Evolutionary conservation across 2,113 vertebrate genomes (phyloP), one percentile per base, ranked within the genome.

Genomic region (Lynx canadensis): DNA sequence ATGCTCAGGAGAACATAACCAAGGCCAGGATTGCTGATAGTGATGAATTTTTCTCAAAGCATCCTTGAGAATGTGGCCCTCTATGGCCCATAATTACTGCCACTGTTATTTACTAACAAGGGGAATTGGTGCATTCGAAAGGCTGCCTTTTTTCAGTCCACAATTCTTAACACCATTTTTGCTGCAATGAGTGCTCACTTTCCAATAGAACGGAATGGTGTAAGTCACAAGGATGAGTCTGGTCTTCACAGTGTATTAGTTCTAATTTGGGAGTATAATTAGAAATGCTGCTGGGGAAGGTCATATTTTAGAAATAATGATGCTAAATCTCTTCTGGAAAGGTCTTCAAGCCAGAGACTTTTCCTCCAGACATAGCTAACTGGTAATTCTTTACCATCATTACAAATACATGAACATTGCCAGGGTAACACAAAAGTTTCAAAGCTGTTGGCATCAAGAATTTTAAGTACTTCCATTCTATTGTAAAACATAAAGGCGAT

Each of bases 251-350:
- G 79, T 92, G 2, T 69, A 96, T 98, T 96, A 89, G 7, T 94
- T 97, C 82, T 98, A 96, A 98, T 98, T 98, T 98, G 97, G 69
- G 96, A 97, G 63, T 96, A 95, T 97, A 98, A 98, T 98, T 98
- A 98, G 86, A 97, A 89, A 98, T 92, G 81, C 95, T 98, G 36
- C 78, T 66, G 23, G 55, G 12, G 95, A 98, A 98, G 96, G 88
- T 97, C 85, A 92, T 97, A 92, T 98, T 97, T 98, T 90, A 98
- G 97, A 98, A 98, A 98, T 95, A 97, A 98, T 94, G 33, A 96
- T 97, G 71, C 78, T 95, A 96, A 97, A 97, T 98, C 60, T 97
- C 74, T 98, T 94, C 85, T 95, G 65, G 84, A 97, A 97, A 97
- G 50, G 23, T 97, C 82, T 98, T 95, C 31, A 1, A 73, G 76